phyloP scores from a whole-genome alignment of 2,113 vertebrate species.

The Cavia aperea region DNA sequence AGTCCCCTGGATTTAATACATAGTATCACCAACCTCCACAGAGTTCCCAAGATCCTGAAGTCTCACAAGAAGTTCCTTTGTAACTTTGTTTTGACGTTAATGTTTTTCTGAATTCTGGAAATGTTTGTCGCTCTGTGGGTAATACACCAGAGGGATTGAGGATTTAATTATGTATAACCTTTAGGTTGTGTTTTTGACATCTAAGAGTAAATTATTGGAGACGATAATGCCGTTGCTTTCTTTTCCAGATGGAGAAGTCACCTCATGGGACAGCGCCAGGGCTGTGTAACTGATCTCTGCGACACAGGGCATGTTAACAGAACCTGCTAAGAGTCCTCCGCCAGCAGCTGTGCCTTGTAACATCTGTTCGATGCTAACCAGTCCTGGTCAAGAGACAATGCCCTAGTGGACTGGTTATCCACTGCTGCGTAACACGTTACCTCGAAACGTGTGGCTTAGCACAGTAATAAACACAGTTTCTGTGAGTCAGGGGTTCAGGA shows the following conservation, averaged over 20 bases:
- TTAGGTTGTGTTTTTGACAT: neutral
- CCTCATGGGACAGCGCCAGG: neutral
- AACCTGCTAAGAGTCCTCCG: neutral
- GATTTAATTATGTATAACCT: neutral
- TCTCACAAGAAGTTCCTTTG: neutral
- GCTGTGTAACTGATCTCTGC: neutral
- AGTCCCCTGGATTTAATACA: neutral
- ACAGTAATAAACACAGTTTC: neutral
- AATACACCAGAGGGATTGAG: constrained; percentile 1
- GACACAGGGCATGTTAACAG: neutral
- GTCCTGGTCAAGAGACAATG: neutral
- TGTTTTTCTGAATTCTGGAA: neutral
- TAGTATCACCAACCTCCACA: neutral
- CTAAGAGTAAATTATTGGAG: neutral
- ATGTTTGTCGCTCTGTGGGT: neutral
- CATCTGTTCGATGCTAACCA: neutral
- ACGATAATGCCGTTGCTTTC: neutral
- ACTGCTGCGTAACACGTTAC: neutral
- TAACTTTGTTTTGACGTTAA: neutral
- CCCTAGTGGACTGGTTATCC: neutral
- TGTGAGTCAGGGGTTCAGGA: neutral
- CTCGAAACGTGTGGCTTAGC: neutral
- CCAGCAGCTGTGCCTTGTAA: neutral
- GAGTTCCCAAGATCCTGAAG: neutral
- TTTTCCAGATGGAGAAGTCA: neutral